These are phyloP conservation scores for Colletes gigas DNA, from an alignment of 1,140 invertebrate genomes.

Conservation along the genomic window DNA sequence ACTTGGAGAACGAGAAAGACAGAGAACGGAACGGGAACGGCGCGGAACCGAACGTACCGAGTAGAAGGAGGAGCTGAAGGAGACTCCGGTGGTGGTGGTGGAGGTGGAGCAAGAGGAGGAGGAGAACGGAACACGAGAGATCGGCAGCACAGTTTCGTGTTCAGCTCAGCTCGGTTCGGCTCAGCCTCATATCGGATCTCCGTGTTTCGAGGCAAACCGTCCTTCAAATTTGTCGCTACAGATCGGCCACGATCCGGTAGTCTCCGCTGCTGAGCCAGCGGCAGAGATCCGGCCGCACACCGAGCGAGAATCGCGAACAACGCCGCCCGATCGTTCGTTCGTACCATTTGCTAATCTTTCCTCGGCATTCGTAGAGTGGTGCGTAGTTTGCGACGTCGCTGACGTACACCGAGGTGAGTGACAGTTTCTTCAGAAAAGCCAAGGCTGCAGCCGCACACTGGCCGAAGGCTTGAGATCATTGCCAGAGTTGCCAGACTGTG, in stretches of 20 bases:
- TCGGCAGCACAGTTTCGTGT: conserved; percentile 78
- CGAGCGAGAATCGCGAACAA: conserved; percentile 3
- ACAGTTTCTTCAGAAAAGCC: conserved; percentile 57
- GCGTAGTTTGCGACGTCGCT: conserved; percentile 60
- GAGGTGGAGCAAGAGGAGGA: conserved; percentile 57
- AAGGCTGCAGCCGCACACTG: conserved; percentile 31
- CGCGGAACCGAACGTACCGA: conserved; percentile 66
- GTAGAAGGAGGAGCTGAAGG: conserved; percentile 67
- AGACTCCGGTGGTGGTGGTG: conserved; percentile 52
- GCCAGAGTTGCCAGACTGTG: conserved; percentile 32
- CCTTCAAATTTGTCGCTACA: conserved; percentile 22
- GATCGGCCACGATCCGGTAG: conserved; percentile 2
- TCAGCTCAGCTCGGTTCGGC: conserved; percentile 67
- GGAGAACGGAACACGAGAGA: conserved; percentile 75
- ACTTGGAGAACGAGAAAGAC: conserved; percentile 50
- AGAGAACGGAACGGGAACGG: conserved; percentile 67
- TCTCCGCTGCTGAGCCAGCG: not conserved
- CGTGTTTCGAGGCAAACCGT: conserved; percentile 39
- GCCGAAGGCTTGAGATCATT: conserved; percentile 4
- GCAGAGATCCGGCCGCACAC: not conserved
- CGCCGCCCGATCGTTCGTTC: not conserved
- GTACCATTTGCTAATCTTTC: not conserved
- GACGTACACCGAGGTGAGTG: conserved; percentile 65
- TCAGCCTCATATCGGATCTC: conserved; percentile 63
- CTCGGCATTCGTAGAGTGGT: conserved; percentile 44